Conservation (phyloP, 2,797 vertebrate genomes). For the Megalops cyprinoides region DNA sequence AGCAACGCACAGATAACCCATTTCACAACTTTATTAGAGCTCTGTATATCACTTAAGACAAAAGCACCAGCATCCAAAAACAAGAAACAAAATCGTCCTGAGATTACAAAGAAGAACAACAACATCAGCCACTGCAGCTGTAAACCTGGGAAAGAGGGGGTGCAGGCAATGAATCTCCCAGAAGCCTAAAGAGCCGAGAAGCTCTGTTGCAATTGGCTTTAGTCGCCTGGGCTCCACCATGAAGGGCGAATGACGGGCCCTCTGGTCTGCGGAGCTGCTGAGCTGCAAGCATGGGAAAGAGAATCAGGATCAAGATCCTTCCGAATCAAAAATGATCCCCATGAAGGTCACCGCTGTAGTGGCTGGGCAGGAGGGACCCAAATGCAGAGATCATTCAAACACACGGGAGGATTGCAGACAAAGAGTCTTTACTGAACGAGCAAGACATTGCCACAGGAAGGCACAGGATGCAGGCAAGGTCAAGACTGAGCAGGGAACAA, state of each 20-base stretch:
- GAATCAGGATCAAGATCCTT: conserved; percentile 34
- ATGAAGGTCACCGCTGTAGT: conserved; percentile 32
- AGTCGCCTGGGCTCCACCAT: conserved; percentile 56
- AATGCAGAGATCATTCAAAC: too few species aligned
- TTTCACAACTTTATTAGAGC: neutral
- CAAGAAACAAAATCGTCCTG: neutral
- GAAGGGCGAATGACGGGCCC: conserved; percentile 31
- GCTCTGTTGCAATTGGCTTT: conserved; percentile 55
- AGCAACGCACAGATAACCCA: neutral
- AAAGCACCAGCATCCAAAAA: neutral
- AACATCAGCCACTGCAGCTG: neutral
- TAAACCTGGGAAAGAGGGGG: neutral
- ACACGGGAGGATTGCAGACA: too few species aligned
- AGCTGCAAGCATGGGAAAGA: conserved; percentile 9
- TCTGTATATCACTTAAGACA: neutral
- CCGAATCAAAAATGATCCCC: conserved; percentile 36
- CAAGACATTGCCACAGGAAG: too few species aligned
- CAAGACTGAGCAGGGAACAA: too few species aligned
- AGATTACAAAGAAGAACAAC: conserved; percentile 30
- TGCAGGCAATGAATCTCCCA: neutral
- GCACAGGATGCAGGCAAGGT: too few species aligned
- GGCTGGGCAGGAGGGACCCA: too few species aligned
- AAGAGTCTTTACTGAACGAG: too few species aligned
- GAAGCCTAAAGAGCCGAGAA: neutral
- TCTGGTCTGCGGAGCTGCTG: too few species aligned